Percentiles rank a stretch among this genome's conserved stretches.
phyloP scores from a whole-genome alignment of 35 echinoderm and acorn worm species.

The Anneissia japonica region DNA sequence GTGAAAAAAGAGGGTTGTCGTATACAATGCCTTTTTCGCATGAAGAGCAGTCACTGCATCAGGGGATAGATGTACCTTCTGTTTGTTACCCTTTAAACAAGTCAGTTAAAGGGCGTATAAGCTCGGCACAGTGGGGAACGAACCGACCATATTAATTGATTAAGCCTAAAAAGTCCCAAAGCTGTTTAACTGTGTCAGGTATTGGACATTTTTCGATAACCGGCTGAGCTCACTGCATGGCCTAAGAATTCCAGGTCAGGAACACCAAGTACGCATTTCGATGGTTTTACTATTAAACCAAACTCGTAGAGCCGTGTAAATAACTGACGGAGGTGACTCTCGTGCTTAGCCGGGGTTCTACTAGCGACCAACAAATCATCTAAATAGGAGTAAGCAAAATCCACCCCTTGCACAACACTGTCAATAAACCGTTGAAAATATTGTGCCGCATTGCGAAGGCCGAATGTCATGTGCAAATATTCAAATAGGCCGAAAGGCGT shows the following conservation, averaged over 20 bases:
- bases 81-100: background rate
- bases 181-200: background rate
- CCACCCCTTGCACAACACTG: constrained; percentile 17
- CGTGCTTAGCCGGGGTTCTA: background rate
- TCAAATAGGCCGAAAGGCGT: constrained; percentile 55
- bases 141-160: constrained; percentile 39
- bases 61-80: background rate
- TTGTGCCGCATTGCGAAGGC: constrained; percentile 35
- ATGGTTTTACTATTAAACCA: background rate
- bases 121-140: background rate
- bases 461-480: constrained; percentile 51
- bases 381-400: constrained; percentile 42
- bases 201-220: constrained; percentile 13
- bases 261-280: constrained; percentile 11
- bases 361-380: constrained; percentile 54
- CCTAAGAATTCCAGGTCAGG: constrained; percentile 13
- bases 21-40: background rate
- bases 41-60: background rate
- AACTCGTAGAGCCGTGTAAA: background rate
- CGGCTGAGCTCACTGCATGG: background rate
- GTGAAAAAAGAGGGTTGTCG: background rate
- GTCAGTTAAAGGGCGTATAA: background rate
- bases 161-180: constrained; percentile 27
- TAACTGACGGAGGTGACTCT: background rate
- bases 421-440: constrained; percentile 59